phyloP scores from a whole-genome alignment of 2,113 vertebrate genomes.

The Xiphophorus maculatus region DNA sequence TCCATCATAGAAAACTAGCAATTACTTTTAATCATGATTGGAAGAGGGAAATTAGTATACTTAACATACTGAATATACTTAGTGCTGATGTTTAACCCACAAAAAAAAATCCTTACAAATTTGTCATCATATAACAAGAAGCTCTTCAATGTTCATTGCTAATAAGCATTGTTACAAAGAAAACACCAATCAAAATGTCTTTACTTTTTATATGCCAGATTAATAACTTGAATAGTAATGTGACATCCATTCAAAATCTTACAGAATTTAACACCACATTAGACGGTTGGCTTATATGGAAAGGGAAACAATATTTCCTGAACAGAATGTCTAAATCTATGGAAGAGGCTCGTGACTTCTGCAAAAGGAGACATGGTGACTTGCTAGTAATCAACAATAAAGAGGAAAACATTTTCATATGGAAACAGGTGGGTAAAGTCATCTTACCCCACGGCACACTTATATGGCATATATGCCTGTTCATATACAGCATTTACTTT shows the following conservation, averaged over 20 bases:
- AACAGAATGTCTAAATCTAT: constrained; percentile 72
- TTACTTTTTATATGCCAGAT: neutral
- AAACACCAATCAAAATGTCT: neutral
- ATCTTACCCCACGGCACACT: neutral
- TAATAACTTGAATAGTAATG: neutral
- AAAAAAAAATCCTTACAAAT: too few relatives aligned
- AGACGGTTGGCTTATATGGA: constrained; percentile 88
- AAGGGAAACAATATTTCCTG: constrained; percentile 86
- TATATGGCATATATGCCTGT: neutral
- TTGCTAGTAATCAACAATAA: constrained; percentile 82
- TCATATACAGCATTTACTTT: too few relatives aligned
- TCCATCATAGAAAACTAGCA: too few relatives aligned
- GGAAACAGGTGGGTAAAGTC: constrained; percentile 81
- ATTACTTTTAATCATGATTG: too few relatives aligned
- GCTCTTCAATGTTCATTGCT: too few relatives aligned
- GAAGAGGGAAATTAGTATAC: too few relatives aligned
- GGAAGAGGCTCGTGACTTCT: constrained; percentile 86
- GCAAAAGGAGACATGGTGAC: constrained; percentile 85
- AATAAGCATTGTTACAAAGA: neutral
- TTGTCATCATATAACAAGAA: too few relatives aligned
- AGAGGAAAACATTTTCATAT: constrained; percentile 88
- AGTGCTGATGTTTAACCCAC: too few relatives aligned
- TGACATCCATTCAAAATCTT: constrained; percentile 9
- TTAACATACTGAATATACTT: too few relatives aligned
- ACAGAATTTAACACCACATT: constrained; percentile 81